These are phyloP conservation scores for Whitmania pigra DNA, from an alignment of 1,140 invertebrate genomes.

Conservation along the genomic window DNA sequence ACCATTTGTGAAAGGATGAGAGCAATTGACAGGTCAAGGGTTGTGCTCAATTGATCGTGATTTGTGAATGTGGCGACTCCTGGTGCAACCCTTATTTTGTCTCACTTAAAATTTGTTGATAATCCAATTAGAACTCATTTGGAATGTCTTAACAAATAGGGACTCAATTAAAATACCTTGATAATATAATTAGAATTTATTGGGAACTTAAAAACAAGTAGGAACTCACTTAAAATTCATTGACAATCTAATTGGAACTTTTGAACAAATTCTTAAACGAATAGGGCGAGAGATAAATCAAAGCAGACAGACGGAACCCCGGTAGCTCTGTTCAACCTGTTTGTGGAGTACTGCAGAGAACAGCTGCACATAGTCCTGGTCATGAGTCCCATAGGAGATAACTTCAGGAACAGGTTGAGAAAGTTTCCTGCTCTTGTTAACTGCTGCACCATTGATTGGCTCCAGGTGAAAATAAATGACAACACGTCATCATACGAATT, in stretches of 20 bases:
- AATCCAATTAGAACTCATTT: no score
- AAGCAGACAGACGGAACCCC: conserved; percentile 81
- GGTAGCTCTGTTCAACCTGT: conserved; percentile 77
- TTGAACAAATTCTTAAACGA: background rate
- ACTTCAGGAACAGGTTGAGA: conserved; percentile 66
- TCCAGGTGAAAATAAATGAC: conserved; percentile 56
- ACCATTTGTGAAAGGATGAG: conserved; percentile 89
- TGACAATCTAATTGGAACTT: background rate
- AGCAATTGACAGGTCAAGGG: conserved; percentile 63
- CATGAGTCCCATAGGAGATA: conserved; percentile 80
- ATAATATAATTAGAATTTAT: background rate
- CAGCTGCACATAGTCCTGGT: conserved; percentile 80
- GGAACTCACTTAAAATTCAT: background rate
- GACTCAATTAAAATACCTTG: background rate
- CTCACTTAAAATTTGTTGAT: no score
- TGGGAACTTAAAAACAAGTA: background rate
- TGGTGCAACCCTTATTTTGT: no score
- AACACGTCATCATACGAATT: no score
- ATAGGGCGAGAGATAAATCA: conserved; percentile 59
- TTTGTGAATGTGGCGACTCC: no score
- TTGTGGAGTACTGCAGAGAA: conserved; percentile 69
- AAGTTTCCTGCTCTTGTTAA: conserved; percentile 89
- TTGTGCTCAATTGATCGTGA: background rate
- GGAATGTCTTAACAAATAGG: no score
- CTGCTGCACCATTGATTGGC: conserved; percentile 94